Base-by-base conservation (phyloP, 2,888 invertebrate species). In the Cryptus armator region DNA sequence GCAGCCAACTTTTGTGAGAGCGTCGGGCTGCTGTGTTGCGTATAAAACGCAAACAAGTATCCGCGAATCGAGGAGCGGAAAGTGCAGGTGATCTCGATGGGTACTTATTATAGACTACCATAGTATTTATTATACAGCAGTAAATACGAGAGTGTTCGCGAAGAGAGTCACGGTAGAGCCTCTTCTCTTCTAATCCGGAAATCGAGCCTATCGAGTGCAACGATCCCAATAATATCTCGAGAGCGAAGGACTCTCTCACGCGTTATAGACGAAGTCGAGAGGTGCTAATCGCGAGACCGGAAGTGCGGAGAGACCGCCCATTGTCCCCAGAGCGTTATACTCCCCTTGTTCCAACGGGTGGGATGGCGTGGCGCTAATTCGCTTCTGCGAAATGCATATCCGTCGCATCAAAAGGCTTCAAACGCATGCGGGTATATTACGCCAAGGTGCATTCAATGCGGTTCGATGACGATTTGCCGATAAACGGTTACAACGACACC, bases 281-380 rank as follows among this genome's bases (percentile, higher is more conserved):
- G 68, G 79, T 67, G 83, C 64, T 84, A 86, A 86, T 83, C 77
- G 74, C 72, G 80, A 87, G 81, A 86, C 83, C 86, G 84, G 86
- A 87, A 87, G 86, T 86, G 62, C 78, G 74, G 71, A 85, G 82
- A 85, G 86, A 80, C 85, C 84, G 79, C 85, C 81, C 85, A 86
- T 87, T 86, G 84, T 87, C 79, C 84, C 85, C 79, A 66, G 71
- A 12, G 44, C 19, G 37, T 37, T 32, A 67, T 72, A 66, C 56
- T 76, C 75, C 81, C 19, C 78, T 76, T 66, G 51, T 43, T 9
- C 68, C 79, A 72, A 66, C 77, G 83, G 72, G 83, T 84, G 81
- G 81, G 80, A 24, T 53, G 14, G 53, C 76, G 32, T 46, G 29
- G 44, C 80, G 81, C 80, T 86, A 84, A 86, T 87, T 84, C 78